These are phyloP conservation scores for Clarias pachynema DNA, from an alignment of 2,797 vertebrate genomes.

Conservation along the genomic window DNA sequence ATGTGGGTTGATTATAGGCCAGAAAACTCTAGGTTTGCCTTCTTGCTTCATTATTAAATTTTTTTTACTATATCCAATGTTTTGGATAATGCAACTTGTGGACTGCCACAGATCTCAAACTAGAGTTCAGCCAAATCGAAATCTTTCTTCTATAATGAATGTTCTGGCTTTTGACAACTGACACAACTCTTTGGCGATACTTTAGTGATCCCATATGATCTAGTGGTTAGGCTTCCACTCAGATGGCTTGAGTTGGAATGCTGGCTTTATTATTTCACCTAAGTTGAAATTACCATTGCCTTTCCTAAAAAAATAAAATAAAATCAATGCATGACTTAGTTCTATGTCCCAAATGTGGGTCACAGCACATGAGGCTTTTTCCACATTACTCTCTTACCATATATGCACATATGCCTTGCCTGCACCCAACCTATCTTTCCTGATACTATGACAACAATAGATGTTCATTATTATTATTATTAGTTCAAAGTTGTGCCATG, in stretches of 20 bases:
- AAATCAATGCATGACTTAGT: neutral
- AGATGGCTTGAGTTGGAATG: neutral
- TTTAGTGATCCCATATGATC: neutral
- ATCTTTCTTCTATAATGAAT: neutral
- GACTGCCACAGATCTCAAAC: neutral
- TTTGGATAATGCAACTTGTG: neutral
- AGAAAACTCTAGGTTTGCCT: no score
- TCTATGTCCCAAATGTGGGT: neutral
- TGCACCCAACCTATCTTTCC: no score
- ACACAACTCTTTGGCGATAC: neutral
- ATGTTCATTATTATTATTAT: no score
- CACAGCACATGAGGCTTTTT: neutral
- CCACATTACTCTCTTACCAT: neutral
- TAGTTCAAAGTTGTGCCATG: neutral
- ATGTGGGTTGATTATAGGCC: no score
- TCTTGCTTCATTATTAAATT: no score
- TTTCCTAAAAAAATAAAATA: no score
- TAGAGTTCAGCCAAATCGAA: neutral
- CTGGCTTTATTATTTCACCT: no score
- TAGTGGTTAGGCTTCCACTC: neutral
- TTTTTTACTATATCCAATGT: neutral
- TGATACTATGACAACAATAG: no score
- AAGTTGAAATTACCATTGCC: no score
- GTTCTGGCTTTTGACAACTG: neutral
- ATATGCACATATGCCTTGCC: no score